Evolutionary conservation across 92 coral and sea anemone genomes (phyloP).

Genomic region (Ricordea florida): DNA sequence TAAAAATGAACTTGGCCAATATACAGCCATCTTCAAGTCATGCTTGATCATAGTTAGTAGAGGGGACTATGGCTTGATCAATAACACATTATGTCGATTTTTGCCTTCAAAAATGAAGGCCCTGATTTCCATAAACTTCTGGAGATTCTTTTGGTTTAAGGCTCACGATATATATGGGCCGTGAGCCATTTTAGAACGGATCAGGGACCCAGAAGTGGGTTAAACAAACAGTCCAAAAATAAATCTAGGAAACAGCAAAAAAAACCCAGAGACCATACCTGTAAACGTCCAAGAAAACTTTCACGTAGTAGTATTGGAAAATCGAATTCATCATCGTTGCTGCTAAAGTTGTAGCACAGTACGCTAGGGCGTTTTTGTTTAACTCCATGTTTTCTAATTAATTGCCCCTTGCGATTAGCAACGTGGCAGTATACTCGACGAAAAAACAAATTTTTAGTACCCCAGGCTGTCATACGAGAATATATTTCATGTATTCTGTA

Average conservation of each 20-base stretch:
- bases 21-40: too few relatives aligned
- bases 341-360: constrained; percentile 87
- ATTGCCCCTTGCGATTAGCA: too few relatives aligned
- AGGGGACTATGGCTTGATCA: too few relatives aligned
- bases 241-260: background rate
- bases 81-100: too few relatives aligned
- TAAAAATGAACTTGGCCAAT: too few relatives aligned
- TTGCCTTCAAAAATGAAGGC: background rate
- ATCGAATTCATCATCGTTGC: constrained; percentile 85
- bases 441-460: too few relatives aligned
- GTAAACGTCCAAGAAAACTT: constrained; percentile 87
- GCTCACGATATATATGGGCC: too few relatives aligned
- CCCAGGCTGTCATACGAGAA: too few relatives aligned
- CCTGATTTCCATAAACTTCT: background rate
- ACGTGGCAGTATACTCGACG: too few relatives aligned
- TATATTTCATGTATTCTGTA: too few relatives aligned
- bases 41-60: too few relatives aligned
- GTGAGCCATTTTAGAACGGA: background rate
- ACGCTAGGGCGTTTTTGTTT: constrained; percentile 82
- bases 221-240: background rate
- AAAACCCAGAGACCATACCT: constrained; percentile 49
- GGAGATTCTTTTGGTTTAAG: too few relatives aligned
- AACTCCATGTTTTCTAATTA: constrained; percentile 20
- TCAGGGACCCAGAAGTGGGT: background rate
- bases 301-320: constrained; percentile 89